Percentiles rank a stretch among this genome's conserved stretches.
Conservation (phyloP, 1,140 invertebrate genomes). For the Hypothenemus hampei region DNA sequence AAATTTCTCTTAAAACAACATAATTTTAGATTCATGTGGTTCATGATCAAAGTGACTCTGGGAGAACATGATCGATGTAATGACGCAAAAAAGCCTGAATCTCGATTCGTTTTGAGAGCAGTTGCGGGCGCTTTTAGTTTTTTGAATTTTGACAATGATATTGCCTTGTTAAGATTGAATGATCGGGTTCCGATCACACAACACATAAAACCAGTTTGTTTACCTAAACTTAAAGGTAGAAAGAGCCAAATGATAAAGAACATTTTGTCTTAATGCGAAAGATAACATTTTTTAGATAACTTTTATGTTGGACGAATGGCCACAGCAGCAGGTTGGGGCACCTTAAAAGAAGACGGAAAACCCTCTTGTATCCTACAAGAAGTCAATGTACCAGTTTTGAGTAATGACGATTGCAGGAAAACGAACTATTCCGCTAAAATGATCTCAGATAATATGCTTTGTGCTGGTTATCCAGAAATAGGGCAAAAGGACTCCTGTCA, state of each 20-base stretch:
- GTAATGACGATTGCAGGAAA: conserved; percentile 67
- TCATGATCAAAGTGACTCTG: conserved; percentile 82
- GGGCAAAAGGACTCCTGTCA: conserved; percentile 82
- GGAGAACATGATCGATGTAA: conserved; percentile 79
- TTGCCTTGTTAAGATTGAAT: conserved; percentile 73
- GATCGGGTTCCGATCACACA: conserved; percentile 68
- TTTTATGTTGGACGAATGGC: conserved; percentile 64
- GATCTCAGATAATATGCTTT: conserved; percentile 84
- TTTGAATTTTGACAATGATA: conserved; percentile 80
- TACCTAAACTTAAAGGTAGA: conserved; percentile 62
- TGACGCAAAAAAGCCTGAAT: conserved; percentile 62
- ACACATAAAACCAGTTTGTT: conserved; percentile 71
- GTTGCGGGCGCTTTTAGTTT: conserved; percentile 74
- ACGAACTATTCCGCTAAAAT: conserved; percentile 72
- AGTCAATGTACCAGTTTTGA: conserved; percentile 77
- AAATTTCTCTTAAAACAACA: background rate
- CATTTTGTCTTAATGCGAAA: conserved; percentile 1
- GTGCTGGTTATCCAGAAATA: conserved; percentile 69
- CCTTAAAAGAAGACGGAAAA: conserved; percentile 72
- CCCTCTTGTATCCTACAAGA: conserved; percentile 74
- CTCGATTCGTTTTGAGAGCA: conserved; percentile 67
- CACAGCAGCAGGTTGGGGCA: conserved; percentile 80
- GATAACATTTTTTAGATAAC: conserved; percentile 50
- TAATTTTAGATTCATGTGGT: conserved; percentile 77
- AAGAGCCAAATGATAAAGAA: background rate